Evolutionary conservation across 2,888 invertebrate species (phyloP), one percentile per base, ranked within the genome.

Genomic region (Drosophila koepferae): DNA sequence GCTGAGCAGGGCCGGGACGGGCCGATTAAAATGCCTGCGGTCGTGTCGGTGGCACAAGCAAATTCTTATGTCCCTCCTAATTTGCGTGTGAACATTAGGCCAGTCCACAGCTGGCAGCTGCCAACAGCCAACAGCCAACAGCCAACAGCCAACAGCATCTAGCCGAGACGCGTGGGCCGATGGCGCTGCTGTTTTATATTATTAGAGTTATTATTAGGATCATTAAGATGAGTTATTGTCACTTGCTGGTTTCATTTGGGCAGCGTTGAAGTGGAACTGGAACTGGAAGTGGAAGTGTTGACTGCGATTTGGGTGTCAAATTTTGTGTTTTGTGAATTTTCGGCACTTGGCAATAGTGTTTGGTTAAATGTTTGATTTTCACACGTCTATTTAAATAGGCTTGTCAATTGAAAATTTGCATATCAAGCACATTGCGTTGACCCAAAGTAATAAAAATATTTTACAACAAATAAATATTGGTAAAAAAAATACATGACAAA

Each of bases 31-130:
- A 79, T 77, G 76, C 77, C 78, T 81, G 74, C 54, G 72, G 74
- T 75, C 41, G 55, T 58, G 66, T 58, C 65, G 75, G 75, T 63
- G 71, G 75, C 80, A 77, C 43, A 56, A 79, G 74, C 72, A 78
- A 90, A 90, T 89, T 90, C 89, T 91, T 86, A 89, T 87, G 80
- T 80, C 79, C 81, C 80, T 90, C 84, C 91, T 90, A 90, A 90
- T 90, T 90, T 90, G 91, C 90, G 90, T 90, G 90, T 90, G 91
- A 90, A 90, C 78, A 72, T 80, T 72, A 48, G 28, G 59, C 58
- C 63, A 67, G 69, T 60, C 83, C 53, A 48, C 51, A 53, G 41
- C 63, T 53, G 59, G 31, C 40, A 28, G 48, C 38, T 28, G 43
- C 5, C 43, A 43, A 5, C 43, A 28, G 28, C 56, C 38, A 36